Percentiles rank a stretch among this genome's conserved stretches.
Evolutionary conservation across 2,797 vertebrate species (phyloP).

Genomic region (Tenualosa ilisha): DNA sequence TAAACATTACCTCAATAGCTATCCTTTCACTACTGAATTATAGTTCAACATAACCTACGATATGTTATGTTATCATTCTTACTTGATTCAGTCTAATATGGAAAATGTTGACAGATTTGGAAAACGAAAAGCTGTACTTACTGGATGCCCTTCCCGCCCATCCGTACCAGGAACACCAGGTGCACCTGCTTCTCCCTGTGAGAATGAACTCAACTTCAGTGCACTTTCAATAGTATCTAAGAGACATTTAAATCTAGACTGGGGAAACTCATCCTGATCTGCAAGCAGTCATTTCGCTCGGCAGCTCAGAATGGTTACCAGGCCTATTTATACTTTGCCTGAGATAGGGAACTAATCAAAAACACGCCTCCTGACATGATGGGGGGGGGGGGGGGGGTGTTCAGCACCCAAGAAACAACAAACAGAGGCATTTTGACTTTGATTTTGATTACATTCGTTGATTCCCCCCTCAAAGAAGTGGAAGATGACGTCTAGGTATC

Average conservation of each 20-base stretch:
- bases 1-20: background rate
- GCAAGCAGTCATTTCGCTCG: too few relatives aligned
- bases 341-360: too few relatives aligned
- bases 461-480: too few relatives aligned
- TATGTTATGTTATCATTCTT: background rate
- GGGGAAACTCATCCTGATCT: too few relatives aligned
- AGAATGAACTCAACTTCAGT: background rate
- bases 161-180: conserved; percentile 84
- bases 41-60: background rate
- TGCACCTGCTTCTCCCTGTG: conserved; percentile 85
- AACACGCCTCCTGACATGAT: too few relatives aligned
- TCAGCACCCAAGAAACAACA: too few relatives aligned
- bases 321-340: too few relatives aligned
- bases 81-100: background rate
- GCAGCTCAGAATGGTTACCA: too few relatives aligned
- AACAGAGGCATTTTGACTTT: too few relatives aligned
- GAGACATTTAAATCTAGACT: background rate
- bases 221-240: background rate
- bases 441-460: too few relatives aligned
- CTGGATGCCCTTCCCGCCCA: conserved; percentile 84
- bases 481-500: too few relatives aligned
- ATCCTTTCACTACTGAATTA: background rate
- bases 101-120: background rate
- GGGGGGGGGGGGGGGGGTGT: too few relatives aligned
- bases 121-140: conserved; percentile 71